phyloP scores from a whole-genome alignment of 2,888 invertebrate genomes.

The Amblyjoppa fuscipennis region DNA sequence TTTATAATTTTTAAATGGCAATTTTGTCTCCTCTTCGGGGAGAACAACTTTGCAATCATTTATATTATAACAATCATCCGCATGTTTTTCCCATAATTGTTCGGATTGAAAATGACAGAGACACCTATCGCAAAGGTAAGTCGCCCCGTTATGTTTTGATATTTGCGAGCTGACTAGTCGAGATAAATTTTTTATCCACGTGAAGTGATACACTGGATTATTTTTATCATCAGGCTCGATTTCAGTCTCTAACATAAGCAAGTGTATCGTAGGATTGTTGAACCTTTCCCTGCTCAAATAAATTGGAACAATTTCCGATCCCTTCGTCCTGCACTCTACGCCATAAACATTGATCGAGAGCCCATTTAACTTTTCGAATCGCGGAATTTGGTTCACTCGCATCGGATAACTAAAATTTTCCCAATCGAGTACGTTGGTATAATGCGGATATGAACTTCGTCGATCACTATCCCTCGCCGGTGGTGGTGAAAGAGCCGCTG shows the following conservation, averaged over 20 bases:
- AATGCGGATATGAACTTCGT: slow-evolving; percentile 60
- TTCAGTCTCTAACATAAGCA: slow-evolving; percentile 30
- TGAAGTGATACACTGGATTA: slow-evolving; percentile 24
- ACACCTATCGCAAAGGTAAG: too few relatives aligned
- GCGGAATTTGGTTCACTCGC: slow-evolving; percentile 50
- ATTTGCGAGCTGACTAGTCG: slow-evolving; percentile 15
- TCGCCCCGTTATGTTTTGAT: too few relatives aligned
- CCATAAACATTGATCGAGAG: slow-evolving; percentile 70
- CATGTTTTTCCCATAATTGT: too few relatives aligned
- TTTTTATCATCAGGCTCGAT: slow-evolving; percentile 14
- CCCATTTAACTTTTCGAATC: slow-evolving; percentile 70
- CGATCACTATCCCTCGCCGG: too few relatives aligned
- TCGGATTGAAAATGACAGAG: too few relatives aligned
- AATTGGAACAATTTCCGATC: slow-evolving; percentile 29
- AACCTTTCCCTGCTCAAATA: slow-evolving; percentile 22
- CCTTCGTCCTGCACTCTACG: slow-evolving; percentile 2
- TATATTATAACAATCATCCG: too few relatives aligned
- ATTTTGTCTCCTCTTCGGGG: too few relatives aligned
- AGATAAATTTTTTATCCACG: background rate
- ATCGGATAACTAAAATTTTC: slow-evolving; percentile 65
- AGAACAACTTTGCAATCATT: too few relatives aligned
- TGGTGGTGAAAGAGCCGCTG: too few relatives aligned
- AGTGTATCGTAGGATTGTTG: slow-evolving; percentile 20
- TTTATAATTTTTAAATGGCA: too few relatives aligned
- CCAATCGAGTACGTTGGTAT: slow-evolving; percentile 59